Percentiles rank a stretch among this genome's conserved stretches.
phyloP scores from a whole-genome alignment of 2,888 invertebrate genomes.

The Eugnorisma glareosa region DNA sequence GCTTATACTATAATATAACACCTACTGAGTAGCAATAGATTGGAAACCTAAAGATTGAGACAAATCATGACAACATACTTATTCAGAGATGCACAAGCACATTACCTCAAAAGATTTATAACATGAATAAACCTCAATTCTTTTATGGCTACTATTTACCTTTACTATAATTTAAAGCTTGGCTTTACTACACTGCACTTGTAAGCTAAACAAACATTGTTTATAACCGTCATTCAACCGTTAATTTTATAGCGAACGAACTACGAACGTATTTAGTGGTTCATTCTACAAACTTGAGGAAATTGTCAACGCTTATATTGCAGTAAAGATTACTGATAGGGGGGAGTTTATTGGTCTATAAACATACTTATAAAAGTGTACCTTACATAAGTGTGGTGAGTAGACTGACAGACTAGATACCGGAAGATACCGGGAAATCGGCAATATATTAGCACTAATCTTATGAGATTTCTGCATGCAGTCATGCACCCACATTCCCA shows the following conservation, averaged over 20 bases:
- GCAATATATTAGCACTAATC: not conserved
- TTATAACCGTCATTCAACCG: constrained; percentile 46
- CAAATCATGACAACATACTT: not conserved
- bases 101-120: constrained; percentile 35
- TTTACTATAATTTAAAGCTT: constrained; percentile 39
- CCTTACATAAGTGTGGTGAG: not conserved
- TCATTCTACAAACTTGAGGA: constrained; percentile 22
- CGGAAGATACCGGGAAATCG: too few relatives aligned
- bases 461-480: not conserved
- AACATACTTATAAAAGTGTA: not conserved
- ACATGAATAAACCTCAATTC: constrained; percentile 37
- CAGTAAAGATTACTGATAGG: constrained; percentile 17
- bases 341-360: not conserved
- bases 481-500: not conserved
- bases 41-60: not conserved
- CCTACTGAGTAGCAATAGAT: not conserved
- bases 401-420: not conserved
- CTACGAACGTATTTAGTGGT: constrained; percentile 36
- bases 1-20: too few relatives aligned
- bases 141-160: constrained; percentile 43
- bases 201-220: constrained; percentile 55
- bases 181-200: constrained; percentile 48
- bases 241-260: constrained; percentile 59
- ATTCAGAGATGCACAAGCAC: constrained; percentile 6
- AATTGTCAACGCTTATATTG: constrained; percentile 43